phyloP scores from a whole-genome alignment of 2,113 vertebrate species.

The Passer domesticus region DNA sequence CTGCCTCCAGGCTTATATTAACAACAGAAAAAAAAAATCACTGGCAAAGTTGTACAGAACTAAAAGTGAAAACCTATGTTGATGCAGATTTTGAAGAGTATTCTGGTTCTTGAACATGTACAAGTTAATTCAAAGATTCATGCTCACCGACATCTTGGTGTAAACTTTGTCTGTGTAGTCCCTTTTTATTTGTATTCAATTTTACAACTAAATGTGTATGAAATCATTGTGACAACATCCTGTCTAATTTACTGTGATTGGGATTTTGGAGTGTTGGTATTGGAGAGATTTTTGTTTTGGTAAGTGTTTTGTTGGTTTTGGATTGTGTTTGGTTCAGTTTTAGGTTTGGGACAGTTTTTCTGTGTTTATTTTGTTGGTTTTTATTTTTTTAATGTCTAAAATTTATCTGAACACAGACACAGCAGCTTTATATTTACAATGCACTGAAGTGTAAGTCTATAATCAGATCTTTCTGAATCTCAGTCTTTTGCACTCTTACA shows the following conservation, averaged over 20 bases:
- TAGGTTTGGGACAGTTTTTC: neutral
- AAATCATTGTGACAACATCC: neutral
- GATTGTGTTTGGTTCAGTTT: rapidly evolving
- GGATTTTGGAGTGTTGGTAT: neutral
- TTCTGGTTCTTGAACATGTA: neutral
- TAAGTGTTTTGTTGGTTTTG: neutral
- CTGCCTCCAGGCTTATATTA: neutral
- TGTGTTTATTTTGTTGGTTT: neutral
- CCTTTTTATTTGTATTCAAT: neutral
- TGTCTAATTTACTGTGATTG: neutral
- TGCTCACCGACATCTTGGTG: neutral
- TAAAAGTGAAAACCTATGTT: neutral
- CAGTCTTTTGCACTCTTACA: neutral
- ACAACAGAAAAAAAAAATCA: neutral
- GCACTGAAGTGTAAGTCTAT: neutral
- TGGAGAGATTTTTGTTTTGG: neutral
- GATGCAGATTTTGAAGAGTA: neutral
- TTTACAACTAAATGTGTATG: neutral
- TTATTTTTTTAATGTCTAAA: neutral
- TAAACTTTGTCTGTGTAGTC: neutral
- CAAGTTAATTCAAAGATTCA: neutral
- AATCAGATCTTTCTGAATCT: neutral
- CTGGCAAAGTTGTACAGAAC: neutral
- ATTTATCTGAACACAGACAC: neutral
- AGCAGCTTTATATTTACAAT: neutral